A percentile compares a stretch with the other conserved stretches of the same genome.
These are phyloP conservation scores for Tridacna crocea DNA, from an alignment of 2,888 invertebrate genomes.

Conservation along the genomic window DNA sequence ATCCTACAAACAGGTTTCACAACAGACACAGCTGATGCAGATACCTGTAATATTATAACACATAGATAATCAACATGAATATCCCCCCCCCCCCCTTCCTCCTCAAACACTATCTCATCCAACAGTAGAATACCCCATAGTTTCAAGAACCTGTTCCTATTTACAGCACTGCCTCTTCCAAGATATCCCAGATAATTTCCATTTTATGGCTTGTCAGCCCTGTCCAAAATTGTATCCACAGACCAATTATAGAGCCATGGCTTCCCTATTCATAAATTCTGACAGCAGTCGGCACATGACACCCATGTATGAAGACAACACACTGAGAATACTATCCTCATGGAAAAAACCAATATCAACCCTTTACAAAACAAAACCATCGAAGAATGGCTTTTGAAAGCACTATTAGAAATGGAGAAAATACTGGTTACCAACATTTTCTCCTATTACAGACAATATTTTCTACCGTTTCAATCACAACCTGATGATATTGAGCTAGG, in stretches of 20 bases:
- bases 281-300: slow-evolving; percentile 10
- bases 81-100: too few species aligned
- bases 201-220: not conserved
- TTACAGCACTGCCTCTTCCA: not conserved
- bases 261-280: slow-evolving; percentile 14
- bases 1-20: too few species aligned
- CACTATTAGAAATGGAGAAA: not conserved
- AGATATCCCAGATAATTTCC: slow-evolving; percentile 6
- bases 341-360: slow-evolving; percentile 25
- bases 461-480: too few species aligned
- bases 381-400: not conserved
- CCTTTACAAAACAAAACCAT: not conserved
- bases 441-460: too few species aligned
- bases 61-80: too few species aligned
- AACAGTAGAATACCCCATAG: too few species aligned
- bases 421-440: not conserved
- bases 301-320: slow-evolving; percentile 24
- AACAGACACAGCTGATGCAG: too few species aligned
- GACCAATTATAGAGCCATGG: not conserved
- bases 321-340: not conserved
- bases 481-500: too few species aligned
- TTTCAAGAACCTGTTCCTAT: too few species aligned
- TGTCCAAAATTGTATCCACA: not conserved
- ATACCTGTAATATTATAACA: too few species aligned
- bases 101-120: too few species aligned